These are phyloP conservation scores for Nothobranchius kuhntae DNA, from an alignment of 2,113 vertebrate species.

Conservation along the genomic window DNA sequence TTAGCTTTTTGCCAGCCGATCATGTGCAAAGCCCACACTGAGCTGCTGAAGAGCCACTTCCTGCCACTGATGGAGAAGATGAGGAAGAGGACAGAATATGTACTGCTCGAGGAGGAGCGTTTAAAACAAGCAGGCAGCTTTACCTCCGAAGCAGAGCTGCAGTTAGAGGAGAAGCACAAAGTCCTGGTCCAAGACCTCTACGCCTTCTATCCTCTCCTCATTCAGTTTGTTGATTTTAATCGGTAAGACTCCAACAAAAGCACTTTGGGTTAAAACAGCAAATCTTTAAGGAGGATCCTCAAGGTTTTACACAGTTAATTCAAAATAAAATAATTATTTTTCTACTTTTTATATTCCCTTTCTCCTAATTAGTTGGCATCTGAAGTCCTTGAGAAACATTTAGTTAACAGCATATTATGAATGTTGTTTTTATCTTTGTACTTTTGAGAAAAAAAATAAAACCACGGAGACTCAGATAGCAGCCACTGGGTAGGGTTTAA, in stretches of 20 bases:
- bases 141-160: constrained; percentile 88
- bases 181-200: constrained; percentile 92
- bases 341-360: not conserved
- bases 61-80: constrained; percentile 95
- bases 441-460: not conserved
- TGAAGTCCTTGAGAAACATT: not conserved
- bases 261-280: not conserved
- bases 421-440: not conserved
- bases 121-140: constrained; percentile 85
- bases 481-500: not conserved
- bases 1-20: constrained; percentile 93
- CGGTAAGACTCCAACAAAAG: constrained; percentile 75
- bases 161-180: constrained; percentile 91
- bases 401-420: too few species aligned
- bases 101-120: constrained; percentile 90
- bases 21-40: constrained; percentile 84
- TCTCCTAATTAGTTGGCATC: not conserved
- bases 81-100: constrained; percentile 88
- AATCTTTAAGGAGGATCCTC: not conserved
- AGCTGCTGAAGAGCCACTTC: constrained; percentile 91
- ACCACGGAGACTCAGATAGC: not conserved
- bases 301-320: not conserved
- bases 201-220: constrained; percentile 93
- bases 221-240: constrained; percentile 92
- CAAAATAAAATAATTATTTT: not conserved